Conservation (phyloP, 2,113 vertebrate genomes). For the Elaphurus davidianus region DNA sequence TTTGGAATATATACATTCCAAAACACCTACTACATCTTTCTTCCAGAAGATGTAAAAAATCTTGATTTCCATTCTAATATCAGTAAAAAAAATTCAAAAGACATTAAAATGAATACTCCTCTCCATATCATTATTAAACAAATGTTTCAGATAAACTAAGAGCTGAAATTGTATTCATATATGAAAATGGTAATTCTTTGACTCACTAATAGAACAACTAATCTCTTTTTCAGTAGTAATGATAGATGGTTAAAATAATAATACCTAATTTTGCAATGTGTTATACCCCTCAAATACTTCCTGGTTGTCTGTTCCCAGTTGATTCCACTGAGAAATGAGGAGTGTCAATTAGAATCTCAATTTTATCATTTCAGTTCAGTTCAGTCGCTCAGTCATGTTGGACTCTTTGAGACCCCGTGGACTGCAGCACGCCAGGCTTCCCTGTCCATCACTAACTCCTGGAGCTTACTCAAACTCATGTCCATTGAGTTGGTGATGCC, state of each 20-base stretch:
- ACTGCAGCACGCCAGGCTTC: no score
- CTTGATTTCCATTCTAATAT: not conserved
- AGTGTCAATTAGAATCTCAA: not conserved
- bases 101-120: not conserved
- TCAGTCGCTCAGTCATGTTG: accelerated
- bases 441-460: no score
- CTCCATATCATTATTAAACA: not conserved
- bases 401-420: no score
- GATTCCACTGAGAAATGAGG: not conserved
- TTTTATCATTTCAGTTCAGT: not conserved
- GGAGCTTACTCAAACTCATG: no score
- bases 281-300: not conserved
- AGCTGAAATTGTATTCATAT: not conserved
- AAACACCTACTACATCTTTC: not conserved
- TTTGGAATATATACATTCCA: not conserved
- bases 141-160: not conserved
- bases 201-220: not conserved
- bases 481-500: no score
- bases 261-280: not conserved
- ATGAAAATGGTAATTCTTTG: not conserved
- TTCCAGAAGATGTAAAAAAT: not conserved
- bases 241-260: not conserved
- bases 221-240: not conserved
- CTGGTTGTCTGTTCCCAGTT: not conserved
- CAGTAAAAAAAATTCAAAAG: not conserved